Base-by-base conservation (phyloP, 2,797 vertebrate genomes). In the Pitangus sulphuratus region DNA sequence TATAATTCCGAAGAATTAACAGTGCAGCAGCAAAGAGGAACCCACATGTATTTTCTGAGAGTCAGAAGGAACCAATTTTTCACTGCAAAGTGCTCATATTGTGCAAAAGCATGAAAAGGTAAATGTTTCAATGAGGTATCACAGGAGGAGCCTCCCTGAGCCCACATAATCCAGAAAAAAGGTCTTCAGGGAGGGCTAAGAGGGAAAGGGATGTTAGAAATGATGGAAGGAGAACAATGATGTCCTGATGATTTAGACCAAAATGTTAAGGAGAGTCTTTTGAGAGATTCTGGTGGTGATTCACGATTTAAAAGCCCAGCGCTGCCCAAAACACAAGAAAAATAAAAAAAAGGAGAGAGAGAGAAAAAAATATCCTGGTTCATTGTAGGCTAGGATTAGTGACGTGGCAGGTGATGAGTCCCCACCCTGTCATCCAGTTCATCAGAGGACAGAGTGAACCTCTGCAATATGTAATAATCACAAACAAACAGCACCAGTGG, bases 1-100 rank as follows among this genome's bases (percentile, higher is more conserved):
- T 58, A 71, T 64, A 80, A 96, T 77, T 76, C 56, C 47, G 35
- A 76, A 74, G 75, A 92, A 96, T 90, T 85, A 92, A 40, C 37
- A 64, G 65, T 37, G 68, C 71, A 76, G 58, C 47, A 80, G 71
- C 11, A 45, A 80, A 77, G 54, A 83, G 48, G 42, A 80, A 6
- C 25, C 44, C 35, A 4, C 64, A 21, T 84, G 3, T 24, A 17
- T 83, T 74, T 85, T 15, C 9, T 30, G 68, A 50, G 51, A 66
- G 79, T 35, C 35, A 33, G 54, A 37, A 86, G 54, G 72, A 90
- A 21, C n/a, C 26, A 31, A 5, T 12, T 30, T 78, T 75, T 72
- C 61, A 6, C 56, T 50, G 66, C 47, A 66, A 77, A 90, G 24
- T 53, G 74, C 14, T 81, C 6, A 3, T 15, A 42, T 42, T 75